Evolutionary conservation across 1,140 invertebrate species (phyloP).

Genomic region (Hyles vespertilio): DNA sequence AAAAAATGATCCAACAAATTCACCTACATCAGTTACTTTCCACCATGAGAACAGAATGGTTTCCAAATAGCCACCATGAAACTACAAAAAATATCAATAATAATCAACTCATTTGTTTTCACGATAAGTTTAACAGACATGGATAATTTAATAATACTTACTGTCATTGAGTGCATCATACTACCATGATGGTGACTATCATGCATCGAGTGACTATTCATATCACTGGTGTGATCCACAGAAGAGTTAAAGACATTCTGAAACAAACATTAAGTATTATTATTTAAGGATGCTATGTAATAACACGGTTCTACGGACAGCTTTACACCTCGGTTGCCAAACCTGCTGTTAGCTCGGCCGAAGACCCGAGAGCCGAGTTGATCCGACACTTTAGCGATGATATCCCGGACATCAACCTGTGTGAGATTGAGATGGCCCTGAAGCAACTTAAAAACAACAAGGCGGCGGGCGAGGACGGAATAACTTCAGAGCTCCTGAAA

Average conservation of each 20-base stretch:
- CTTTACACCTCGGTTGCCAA: too few relatives aligned
- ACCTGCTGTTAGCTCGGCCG: too few relatives aligned
- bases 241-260: conserved; percentile 29
- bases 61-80: conserved; percentile 87
- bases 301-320: too few relatives aligned
- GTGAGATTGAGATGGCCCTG: too few relatives aligned
- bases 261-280: conserved; percentile 15
- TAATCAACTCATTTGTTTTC: not conserved
- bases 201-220: conserved; percentile 3
- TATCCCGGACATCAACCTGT: too few relatives aligned
- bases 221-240: not conserved
- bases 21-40: conserved; percentile 83
- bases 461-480: too few relatives aligned
- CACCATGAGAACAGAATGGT: conserved; percentile 88
- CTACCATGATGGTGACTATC: too few relatives aligned
- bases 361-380: too few relatives aligned
- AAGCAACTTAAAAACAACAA: too few relatives aligned
- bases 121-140: not conserved
- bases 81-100: conserved; percentile 77
- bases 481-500: too few relatives aligned
- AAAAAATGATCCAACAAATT: conserved; percentile 89
- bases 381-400: too few relatives aligned
- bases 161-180: conserved; percentile 21
- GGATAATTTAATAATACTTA: conserved; percentile 15
- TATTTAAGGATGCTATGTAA: not conserved